A percentile compares a stretch with the other conserved stretches of the same genome.
Evolutionary conservation across 2,113 vertebrate species (phyloP).

Genomic region (Bungarus multicinctus): DNA sequence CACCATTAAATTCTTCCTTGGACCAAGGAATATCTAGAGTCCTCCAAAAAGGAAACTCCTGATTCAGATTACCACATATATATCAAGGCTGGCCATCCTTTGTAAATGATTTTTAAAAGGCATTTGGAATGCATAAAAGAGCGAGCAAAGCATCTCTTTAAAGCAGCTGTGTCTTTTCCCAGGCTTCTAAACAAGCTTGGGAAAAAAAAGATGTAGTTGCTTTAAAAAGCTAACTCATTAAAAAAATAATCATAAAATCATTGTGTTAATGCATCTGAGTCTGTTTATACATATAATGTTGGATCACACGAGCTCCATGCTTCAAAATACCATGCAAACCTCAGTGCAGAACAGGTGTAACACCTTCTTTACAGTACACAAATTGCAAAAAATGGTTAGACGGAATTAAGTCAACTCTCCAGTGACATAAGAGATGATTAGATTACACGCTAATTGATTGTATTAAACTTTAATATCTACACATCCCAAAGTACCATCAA

Average conservation of each 20-base stretch:
- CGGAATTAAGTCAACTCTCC: conserved; percentile 29
- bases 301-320: background rate
- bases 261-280: background rate
- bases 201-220: background rate
- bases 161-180: background rate
- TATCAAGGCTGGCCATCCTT: background rate
- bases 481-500: conserved; percentile 54
- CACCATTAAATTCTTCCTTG: background rate
- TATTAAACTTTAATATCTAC: conserved; percentile 59
- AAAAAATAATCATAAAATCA: background rate
- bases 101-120: background rate
- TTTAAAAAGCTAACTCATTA: background rate
- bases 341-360: background rate
- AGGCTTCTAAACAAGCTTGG: background rate
- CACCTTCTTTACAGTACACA: background rate
- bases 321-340: background rate
- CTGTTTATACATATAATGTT: background rate
- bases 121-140: background rate
- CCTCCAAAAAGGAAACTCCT: background rate
- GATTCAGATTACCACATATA: background rate
- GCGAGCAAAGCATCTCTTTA: background rate
- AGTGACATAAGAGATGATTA: conserved; percentile 56
- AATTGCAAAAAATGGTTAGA: background rate
- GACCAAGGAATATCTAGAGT: background rate
- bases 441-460: conserved; percentile 68